A percentile compares a stretch with the other conserved stretches of the same genome.
Conservation (phyloP, 2,113 vertebrate genomes). For the Istiophorus platypterus region DNA sequence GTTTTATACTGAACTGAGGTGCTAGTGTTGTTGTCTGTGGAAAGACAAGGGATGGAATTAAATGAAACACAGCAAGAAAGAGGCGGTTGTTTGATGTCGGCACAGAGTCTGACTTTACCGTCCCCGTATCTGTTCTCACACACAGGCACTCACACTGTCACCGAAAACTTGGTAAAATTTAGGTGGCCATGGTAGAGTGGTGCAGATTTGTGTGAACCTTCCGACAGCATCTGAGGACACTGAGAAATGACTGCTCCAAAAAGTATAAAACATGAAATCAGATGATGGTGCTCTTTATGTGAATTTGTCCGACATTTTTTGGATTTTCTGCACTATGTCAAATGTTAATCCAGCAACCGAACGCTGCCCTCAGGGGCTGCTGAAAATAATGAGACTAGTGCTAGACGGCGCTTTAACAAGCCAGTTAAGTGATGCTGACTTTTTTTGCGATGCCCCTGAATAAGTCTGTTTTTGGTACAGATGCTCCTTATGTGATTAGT, state of each 20-base stretch:
- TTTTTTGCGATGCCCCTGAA: not conserved
- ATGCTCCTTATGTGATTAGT: not conserved
- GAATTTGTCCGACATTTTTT: not conserved
- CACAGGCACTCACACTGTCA: slow-evolving; percentile 28
- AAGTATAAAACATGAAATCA: no score
- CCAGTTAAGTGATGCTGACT: not conserved
- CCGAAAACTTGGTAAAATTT: no score
- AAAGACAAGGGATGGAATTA: not conserved
- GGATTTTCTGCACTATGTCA: not conserved
- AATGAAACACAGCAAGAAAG: slow-evolving; percentile 17
- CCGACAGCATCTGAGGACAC: not conserved
- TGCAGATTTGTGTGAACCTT: no score
- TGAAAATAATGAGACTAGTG: not conserved
- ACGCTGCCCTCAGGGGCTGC: not conserved
- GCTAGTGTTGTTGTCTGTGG: slow-evolving; percentile 11
- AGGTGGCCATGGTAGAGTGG: no score
- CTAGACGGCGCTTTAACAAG: not conserved
- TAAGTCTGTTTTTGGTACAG: not conserved
- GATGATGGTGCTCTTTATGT: no score
- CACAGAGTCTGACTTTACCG: slow-evolving; percentile 50
- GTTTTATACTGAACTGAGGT: slow-evolving; percentile 16
- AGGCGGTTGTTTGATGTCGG: slow-evolving; percentile 61
- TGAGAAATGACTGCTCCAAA: not conserved
- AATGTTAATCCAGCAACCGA: not conserved
- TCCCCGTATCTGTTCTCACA: slow-evolving; percentile 68